Conservation (phyloP, 2,888 invertebrate species). For the Urechis unicinctus region DNA sequence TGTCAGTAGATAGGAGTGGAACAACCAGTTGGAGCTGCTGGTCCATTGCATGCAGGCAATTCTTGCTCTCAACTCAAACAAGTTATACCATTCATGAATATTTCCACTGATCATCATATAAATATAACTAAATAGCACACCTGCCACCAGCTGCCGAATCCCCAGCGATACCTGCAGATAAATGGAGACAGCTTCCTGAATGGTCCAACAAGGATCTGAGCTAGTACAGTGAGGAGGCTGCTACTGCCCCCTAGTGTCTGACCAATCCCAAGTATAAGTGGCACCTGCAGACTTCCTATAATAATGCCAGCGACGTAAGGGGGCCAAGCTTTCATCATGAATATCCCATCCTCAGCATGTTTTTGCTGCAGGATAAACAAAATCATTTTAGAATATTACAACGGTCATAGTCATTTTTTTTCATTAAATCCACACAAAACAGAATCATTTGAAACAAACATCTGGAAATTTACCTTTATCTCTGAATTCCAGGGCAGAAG, state of each 20-base stretch:
- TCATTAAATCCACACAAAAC: neutral
- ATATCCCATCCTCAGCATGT: neutral
- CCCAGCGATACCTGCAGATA: conserved; percentile 17
- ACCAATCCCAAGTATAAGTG: conserved; percentile 24
- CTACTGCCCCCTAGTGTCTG: conserved; percentile 26
- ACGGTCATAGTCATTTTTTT: too few relatives aligned
- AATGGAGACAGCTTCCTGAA: conserved; percentile 20
- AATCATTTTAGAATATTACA: too few relatives aligned
- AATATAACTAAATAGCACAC: conserved; percentile 9
- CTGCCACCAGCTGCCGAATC: conserved; percentile 29
- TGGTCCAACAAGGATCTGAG: conserved; percentile 22
- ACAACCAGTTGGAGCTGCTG: too few relatives aligned
- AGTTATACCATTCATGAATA: neutral
- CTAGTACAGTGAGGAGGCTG: conserved; percentile 22
- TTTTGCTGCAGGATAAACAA: neutral
- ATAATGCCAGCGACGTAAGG: conserved; percentile 25
- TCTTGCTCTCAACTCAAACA: neutral
- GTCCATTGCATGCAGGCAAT: neutral
- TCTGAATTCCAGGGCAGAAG: conserved; percentile 19
- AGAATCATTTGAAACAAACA: neutral
- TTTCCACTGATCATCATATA: neutral
- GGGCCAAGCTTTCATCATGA: conserved; percentile 22
- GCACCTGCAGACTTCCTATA: conserved; percentile 27
- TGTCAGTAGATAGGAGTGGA: too few relatives aligned
- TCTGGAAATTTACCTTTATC: conserved; percentile 8